Evolutionary conservation across 2,888 invertebrate genomes (phyloP).

Genomic region (Microplitis manilae): DNA sequence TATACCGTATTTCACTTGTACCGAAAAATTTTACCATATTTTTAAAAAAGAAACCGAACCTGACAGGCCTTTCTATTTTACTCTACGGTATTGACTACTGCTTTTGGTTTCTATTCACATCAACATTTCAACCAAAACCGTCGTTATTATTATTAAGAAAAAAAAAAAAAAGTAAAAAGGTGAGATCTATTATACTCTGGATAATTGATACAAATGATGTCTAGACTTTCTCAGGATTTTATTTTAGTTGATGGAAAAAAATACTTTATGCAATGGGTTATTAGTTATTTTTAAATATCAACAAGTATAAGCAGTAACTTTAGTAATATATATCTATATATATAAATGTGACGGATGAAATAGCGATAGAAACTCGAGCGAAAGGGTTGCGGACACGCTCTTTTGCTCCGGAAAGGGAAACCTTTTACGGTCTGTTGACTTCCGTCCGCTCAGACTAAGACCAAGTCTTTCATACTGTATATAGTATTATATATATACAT

Average conservation of each 20-base stretch:
- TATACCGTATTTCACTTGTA: background rate
- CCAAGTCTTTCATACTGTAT: conserved; percentile 24
- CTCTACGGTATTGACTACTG: conserved; percentile 3
- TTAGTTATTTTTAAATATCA: background rate
- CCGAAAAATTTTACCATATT: conserved; percentile 64
- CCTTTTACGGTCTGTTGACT: conserved; percentile 51
- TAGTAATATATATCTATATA: background rate
- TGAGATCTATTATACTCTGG: background rate
- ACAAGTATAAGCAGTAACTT: background rate
- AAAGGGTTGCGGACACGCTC: conserved; percentile 61
- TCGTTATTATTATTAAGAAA: background rate
- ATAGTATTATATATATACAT: background rate
- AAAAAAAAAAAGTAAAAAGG: conserved; percentile 14
- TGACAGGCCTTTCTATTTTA: conserved; percentile 18
- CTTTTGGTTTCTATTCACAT: conserved; percentile 4
- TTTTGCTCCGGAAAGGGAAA: conserved; percentile 68
- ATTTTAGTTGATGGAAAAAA: background rate
- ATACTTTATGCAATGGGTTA: background rate
- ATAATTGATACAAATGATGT: conserved; percentile 9
- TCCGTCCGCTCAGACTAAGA: conserved; percentile 28
- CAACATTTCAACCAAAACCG: conserved; percentile 1
- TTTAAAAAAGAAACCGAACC: conserved; percentile 53
- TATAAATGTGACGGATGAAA: conserved; percentile 2
- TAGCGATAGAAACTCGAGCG: conserved; percentile 43
- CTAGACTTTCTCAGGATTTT: background rate